phyloP scores from a whole-genome alignment of 2,113 vertebrate species.

The Casuarius casuarius region DNA sequence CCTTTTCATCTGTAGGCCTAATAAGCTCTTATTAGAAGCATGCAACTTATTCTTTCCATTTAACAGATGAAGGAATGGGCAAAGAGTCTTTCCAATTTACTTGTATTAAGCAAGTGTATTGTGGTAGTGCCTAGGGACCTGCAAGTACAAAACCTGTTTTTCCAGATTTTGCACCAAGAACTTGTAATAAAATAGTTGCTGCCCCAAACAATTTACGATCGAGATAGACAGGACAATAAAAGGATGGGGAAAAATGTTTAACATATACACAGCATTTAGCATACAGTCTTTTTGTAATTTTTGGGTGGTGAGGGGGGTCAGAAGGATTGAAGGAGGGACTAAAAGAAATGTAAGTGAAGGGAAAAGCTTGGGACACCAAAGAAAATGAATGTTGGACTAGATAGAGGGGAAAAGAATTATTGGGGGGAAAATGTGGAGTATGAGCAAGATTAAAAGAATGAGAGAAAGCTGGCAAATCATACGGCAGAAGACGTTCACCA shows the following conservation, averaged over 20 bases:
- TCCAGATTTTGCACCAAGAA: not conserved
- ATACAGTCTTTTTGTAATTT: not conserved
- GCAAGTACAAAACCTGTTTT: not conserved
- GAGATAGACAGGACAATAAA: not conserved
- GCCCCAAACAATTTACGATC: not conserved
- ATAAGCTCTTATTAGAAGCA: constrained; percentile 18
- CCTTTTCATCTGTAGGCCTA: constrained; percentile 40
- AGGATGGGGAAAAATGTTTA: not conserved
- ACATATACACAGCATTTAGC: not conserved
- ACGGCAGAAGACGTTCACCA: not conserved
- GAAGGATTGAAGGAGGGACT: not conserved
- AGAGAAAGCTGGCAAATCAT: not conserved
- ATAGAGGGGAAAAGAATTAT: not conserved
- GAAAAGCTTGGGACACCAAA: not conserved
- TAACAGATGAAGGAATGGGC: not conserved
- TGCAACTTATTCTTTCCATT: not conserved
- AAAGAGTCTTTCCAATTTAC: not conserved
- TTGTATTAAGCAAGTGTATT: not conserved
- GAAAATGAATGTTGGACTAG: not conserved
- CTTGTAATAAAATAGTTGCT: not conserved
- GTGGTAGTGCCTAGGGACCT: not conserved
- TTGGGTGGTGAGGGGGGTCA: rapidly evolving
- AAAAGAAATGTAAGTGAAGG: not conserved
- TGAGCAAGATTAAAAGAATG: not conserved
- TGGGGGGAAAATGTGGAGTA: rapidly evolving